A percentile compares a stretch with the other conserved stretches of the same genome.
phyloP scores from a whole-genome alignment of 2,797 vertebrate species.

The Leptoclinus maculatus region DNA sequence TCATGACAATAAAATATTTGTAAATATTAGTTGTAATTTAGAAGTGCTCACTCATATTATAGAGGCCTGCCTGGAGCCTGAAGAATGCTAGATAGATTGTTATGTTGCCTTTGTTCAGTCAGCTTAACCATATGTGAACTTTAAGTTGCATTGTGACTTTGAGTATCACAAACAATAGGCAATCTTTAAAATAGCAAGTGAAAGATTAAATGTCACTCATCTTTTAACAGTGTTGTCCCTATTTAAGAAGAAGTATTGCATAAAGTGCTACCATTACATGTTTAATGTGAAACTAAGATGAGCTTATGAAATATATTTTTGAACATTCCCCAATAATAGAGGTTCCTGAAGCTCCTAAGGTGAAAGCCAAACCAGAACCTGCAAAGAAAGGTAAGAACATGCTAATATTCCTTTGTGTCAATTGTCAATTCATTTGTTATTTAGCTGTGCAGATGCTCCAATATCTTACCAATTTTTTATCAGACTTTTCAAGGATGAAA shows the following conservation, averaged over 20 bases:
- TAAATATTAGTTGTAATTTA: background rate
- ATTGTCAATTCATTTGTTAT: background rate
- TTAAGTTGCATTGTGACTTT: background rate
- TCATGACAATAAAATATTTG: background rate
- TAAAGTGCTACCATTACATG: background rate
- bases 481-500: background rate
- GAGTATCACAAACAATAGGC: background rate
- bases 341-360: conserved; percentile 34
- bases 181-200: background rate
- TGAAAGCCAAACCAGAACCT: conserved; percentile 46
- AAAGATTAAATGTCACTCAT: background rate
- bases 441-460: background rate
- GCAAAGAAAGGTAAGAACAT: conserved; percentile 52
- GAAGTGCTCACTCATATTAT: no score
- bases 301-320: background rate
- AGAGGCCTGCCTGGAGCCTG: background rate
- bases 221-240: background rate
- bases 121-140: background rate
- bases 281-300: background rate
- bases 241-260: background rate
- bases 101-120: no score
- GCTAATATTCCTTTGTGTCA: background rate
- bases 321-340: background rate
- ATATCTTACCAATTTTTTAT: background rate
- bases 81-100: no score